Base-by-base conservation (phyloP, 2,797 vertebrate genomes). In the Protonibea diacanthus region DNA sequence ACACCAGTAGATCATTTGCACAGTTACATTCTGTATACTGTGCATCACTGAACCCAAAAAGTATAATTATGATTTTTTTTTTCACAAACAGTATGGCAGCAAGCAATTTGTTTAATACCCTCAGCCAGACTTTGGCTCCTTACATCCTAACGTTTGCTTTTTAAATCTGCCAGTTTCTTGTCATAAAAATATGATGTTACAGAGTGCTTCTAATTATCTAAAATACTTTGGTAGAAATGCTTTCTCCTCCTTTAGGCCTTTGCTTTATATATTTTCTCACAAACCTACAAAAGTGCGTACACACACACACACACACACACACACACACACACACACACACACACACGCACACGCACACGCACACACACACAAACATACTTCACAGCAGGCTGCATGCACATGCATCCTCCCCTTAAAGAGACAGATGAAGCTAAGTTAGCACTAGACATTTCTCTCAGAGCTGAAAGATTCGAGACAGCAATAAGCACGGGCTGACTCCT, bases 381-480 rank as follows among this genome's bases (percentile, higher is more conserved):
- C 67, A 9, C 71, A 82, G 74, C 42, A 44, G 64, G 70, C 64
- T 81, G 49, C 72, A n/a, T 81, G 52, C 33, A 71, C 48, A 40
- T 18, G 63, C 65, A 21, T 67, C 66, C 33, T 71, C 65, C 78
- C 61, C 38, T 65, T 58, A 10, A 75, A 80, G 77, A 80, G 60
- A 77, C 45, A 7, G 74, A 83, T 74, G 62, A 29, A 77, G 74
- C 53, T 14, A 29, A 75, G 81, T 64, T 71, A 52, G 25, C 23
- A 20, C 38, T 1, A 61, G 64, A 63, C 51, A 17, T 76, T 80
- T 74, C 57, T 83, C 80, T 82, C 52, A 65, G 38, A 58, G 78
- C 68, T 51, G 45, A 74, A 63, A 74, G 62, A 86, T 83, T 84
- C 76, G 84, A 61, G 23, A 69, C 59, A 61, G 62, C 61, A 85